These are phyloP conservation scores for Diaphora mendica DNA, from an alignment of 2,888 invertebrate species.

Conservation along the genomic window DNA sequence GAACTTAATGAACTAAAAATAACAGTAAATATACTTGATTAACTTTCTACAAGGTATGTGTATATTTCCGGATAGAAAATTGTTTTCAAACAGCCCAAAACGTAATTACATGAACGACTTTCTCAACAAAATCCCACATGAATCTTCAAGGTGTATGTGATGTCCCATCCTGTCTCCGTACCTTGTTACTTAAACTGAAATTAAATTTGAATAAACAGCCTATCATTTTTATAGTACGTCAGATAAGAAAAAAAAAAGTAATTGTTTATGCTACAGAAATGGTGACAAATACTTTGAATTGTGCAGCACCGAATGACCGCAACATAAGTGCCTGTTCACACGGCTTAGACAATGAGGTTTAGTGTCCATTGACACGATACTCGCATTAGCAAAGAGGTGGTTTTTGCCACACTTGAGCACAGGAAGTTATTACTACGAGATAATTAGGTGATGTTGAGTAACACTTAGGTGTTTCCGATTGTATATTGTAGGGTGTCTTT, in stretches of 20 bases:
- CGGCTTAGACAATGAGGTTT: constrained; percentile 39
- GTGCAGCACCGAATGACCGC: constrained; percentile 15
- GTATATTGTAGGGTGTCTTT: constrained; percentile 57
- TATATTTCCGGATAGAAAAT: constrained; percentile 14
- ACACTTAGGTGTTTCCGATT: constrained; percentile 78
- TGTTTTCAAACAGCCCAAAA: constrained; percentile 13
- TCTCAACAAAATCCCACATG: not conserved
- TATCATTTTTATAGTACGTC: not conserved
- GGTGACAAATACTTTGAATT: constrained; percentile 11
- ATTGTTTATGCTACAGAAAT: not conserved
- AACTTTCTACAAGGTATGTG: constrained; percentile 1
- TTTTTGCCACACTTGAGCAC: constrained; percentile 49
- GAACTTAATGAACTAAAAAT: constrained; percentile 13
- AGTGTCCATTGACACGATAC: constrained; percentile 60
- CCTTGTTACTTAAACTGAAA: not conserved
- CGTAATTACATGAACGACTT: constrained; percentile 6
- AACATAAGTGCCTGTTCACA: constrained; percentile 44
- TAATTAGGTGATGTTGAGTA: constrained; percentile 78
- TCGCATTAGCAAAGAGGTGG: constrained; percentile 60
- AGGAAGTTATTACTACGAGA: constrained; percentile 75
- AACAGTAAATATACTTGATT: constrained; percentile 3
- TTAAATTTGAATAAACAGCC: constrained; percentile 1
- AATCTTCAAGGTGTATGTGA: constrained; percentile 1
- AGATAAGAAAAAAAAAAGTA: not conserved
- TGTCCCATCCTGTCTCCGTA: not conserved